These are phyloP conservation scores for Lydus trimaculatus DNA, from an alignment of 2,888 invertebrate species.

Conservation along the genomic window DNA sequence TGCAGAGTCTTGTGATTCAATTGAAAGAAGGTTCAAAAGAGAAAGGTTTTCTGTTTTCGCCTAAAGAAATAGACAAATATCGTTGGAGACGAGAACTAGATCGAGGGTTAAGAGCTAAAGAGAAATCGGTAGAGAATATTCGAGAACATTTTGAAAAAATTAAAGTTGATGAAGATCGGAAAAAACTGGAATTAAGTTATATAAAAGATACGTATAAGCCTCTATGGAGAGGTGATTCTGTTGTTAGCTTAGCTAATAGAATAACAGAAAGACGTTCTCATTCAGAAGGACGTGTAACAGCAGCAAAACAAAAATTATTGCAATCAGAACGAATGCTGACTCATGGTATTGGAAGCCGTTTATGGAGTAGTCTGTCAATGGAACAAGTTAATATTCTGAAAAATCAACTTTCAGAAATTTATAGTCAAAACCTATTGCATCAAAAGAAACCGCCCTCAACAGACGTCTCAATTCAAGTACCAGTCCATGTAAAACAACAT, in stretches of 20 bases:
- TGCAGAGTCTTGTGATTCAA: constrained; percentile 78
- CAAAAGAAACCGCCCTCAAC: constrained; percentile 52
- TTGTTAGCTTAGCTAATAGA: constrained; percentile 78
- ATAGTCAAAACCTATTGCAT: constrained; percentile 63
- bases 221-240: constrained; percentile 84
- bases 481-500: constrained; percentile 44
- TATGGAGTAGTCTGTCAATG: constrained; percentile 85
- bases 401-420: constrained; percentile 82
- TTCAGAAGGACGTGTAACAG: constrained; percentile 56
- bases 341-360: constrained; percentile 74
- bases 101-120: constrained; percentile 79
- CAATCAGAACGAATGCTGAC: constrained; percentile 52
- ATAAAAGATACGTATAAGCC: constrained; percentile 78
- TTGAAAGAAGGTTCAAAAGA: constrained; percentile 81
- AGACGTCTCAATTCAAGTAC: constrained; percentile 71
- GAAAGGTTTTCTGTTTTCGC: constrained; percentile 83
- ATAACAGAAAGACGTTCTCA: constrained; percentile 70
- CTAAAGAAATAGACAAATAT: constrained; percentile 75
- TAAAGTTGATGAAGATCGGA: constrained; percentile 63
- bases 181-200: constrained; percentile 58
- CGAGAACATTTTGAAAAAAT: constrained; percentile 77
- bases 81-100: constrained; percentile 81
- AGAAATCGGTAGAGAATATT: constrained; percentile 88
- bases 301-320: constrained; percentile 42
- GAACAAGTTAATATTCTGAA: constrained; percentile 84